Evolutionary conservation across 2,797 vertebrate species (phyloP).

Genomic region (Crenuchus spilurus): DNA sequence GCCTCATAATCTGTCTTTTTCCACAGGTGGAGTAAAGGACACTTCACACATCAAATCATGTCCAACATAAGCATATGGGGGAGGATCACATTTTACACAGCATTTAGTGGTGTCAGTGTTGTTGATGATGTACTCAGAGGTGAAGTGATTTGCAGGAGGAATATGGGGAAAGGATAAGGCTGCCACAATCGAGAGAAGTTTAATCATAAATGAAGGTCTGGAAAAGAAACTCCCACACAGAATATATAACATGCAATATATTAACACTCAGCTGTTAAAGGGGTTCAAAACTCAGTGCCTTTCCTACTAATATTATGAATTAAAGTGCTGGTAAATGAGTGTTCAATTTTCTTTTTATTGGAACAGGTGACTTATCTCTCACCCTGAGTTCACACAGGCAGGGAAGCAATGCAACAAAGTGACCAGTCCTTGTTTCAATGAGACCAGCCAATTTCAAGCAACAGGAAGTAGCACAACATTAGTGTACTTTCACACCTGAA

Average conservation of each 20-base stretch:
- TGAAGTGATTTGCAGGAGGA: slow-evolving; percentile 23
- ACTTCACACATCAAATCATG: background rate
- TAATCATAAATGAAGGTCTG: background rate
- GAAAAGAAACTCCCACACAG: background rate
- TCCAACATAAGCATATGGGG: background rate
- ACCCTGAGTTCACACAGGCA: too few relatives aligned
- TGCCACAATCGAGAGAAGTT: background rate
- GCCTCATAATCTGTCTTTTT: slow-evolving; percentile 7
- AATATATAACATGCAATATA: background rate
- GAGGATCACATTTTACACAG: background rate
- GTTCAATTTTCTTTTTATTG: too few relatives aligned
- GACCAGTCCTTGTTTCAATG: too few relatives aligned
- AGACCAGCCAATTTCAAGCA: too few relatives aligned
- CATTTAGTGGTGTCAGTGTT: background rate
- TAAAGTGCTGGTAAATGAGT: too few relatives aligned
- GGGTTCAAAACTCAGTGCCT: background rate
- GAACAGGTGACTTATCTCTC: too few relatives aligned
- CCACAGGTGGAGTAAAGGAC: background rate
- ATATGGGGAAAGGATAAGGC: background rate
- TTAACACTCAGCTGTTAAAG: background rate
- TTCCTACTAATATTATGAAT: background rate
- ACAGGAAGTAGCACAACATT: too few relatives aligned
- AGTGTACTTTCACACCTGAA: too few relatives aligned
- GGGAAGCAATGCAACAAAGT: too few relatives aligned
- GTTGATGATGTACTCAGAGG: background rate